These are phyloP conservation scores for Latrodectus elegans DNA, from an alignment of 2,888 invertebrate genomes.

Conservation along the genomic window DNA sequence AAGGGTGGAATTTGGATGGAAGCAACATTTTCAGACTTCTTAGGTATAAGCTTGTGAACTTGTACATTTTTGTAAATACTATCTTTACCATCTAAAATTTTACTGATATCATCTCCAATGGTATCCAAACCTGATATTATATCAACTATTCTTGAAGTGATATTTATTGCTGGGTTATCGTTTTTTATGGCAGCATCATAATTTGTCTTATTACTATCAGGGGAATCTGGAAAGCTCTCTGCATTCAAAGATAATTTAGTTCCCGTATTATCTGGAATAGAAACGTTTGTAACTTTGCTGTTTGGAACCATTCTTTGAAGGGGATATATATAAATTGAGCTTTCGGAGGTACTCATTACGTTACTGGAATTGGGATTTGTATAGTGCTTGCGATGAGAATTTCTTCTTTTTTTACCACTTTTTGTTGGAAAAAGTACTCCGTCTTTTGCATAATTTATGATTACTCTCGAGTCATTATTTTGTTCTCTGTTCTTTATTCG, in stretches of 20 bases:
- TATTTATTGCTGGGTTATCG: background rate
- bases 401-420: background rate
- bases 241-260: background rate
- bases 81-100: conserved; percentile 45
- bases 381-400: background rate
- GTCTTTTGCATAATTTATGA: background rate
- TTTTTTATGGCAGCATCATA: background rate
- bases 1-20: no score
- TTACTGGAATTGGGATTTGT: background rate
- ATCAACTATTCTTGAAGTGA: conserved; percentile 39
- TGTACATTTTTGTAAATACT: conserved; percentile 41
- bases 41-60: conserved; percentile 21
- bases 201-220: background rate
- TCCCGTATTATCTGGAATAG: background rate
- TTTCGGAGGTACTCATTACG: background rate
- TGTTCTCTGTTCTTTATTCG: background rate
- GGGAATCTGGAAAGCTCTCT: background rate
- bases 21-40: no score
- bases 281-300: no score
- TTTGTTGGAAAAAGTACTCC: background rate
- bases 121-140: conserved; percentile 40
- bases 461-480: background rate
- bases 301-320: background rate
- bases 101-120: conserved; percentile 37
- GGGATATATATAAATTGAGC: background rate